phyloP scores from a whole-genome alignment of 2,888 invertebrate genomes.

The Ochlodes sylvanus region DNA sequence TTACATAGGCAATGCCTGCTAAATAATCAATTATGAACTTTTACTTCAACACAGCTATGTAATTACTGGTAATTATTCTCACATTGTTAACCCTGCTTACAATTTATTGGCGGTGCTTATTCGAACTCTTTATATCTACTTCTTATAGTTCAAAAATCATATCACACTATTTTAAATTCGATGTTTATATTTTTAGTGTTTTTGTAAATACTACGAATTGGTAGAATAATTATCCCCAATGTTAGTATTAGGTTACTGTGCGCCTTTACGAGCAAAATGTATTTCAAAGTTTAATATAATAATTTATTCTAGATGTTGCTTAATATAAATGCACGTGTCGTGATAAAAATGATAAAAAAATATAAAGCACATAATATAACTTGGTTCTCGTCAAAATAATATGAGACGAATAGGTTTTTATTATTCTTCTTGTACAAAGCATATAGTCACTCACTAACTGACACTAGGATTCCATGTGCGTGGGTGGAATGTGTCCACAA shows the following conservation, averaged over 20 bases:
- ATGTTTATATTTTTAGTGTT: constrained; percentile 22
- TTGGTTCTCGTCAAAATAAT: no score
- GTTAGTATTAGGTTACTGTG: background rate
- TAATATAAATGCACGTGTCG: no score
- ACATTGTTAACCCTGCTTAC: no score
- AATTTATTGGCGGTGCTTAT: constrained; percentile 6
- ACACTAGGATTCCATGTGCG: no score
- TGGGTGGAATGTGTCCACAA: no score
- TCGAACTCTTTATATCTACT: background rate
- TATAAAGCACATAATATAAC: no score
- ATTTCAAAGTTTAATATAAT: constrained; percentile 14
- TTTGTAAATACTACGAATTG: constrained; percentile 15
- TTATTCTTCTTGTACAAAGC: no score
- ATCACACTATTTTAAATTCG: constrained; percentile 21
- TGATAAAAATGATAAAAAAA: no score
- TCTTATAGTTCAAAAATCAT: constrained; percentile 18
- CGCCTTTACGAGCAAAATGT: constrained; percentile 9
- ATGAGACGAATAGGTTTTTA: no score
- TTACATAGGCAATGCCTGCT: background rate
- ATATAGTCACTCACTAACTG: no score
- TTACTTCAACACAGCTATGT: no score
- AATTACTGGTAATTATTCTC: background rate
- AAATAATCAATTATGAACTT: background rate
- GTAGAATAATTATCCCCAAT: background rate
- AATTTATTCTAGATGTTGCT: background rate